A percentile compares a stretch with the other conserved stretches of the same genome.
Conservation (phyloP, 2,113 vertebrate species). For the Herpetotheres cachinnans region DNA sequence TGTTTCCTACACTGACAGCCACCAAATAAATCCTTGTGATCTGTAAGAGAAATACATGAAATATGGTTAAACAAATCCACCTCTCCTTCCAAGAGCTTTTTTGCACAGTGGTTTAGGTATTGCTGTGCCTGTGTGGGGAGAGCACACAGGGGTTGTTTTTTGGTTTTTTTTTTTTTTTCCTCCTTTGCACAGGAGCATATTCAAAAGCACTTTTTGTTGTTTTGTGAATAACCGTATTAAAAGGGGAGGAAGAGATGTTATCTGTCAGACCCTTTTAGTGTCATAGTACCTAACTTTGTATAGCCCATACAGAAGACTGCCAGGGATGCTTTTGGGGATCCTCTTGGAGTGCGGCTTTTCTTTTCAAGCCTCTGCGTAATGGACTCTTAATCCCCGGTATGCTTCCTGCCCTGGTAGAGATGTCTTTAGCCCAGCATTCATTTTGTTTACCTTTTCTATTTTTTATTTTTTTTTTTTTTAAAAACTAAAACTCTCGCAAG, state of each 20-base stretch:
- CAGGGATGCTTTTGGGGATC: conserved; percentile 64
- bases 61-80: not conserved
- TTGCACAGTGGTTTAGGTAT: not conserved
- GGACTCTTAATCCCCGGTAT: conserved; percentile 55
- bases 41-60: not conserved
- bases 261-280: conserved; percentile 70
- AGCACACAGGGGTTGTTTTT: not conserved
- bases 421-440: conserved; percentile 23
- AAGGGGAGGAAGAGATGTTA: conserved; percentile 67
- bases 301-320: conserved; percentile 52
- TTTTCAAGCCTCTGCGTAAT: conserved; percentile 59
- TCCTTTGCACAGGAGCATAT: conserved; percentile 36
- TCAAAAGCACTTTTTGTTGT: conserved; percentile 62
- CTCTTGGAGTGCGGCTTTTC: conserved; percentile 59
- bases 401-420: conserved; percentile 43
- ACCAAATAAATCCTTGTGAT: not conserved
- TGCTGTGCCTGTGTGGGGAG: not conserved
- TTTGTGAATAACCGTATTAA: conserved; percentile 58
- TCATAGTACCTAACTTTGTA: conserved; percentile 64
- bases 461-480: not conserved
- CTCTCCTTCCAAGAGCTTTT: not conserved
- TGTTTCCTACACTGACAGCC: not conserved
- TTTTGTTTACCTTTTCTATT: conserved; percentile 29
- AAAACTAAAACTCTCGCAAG: not conserved
- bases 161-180: not conserved